A percentile compares a stretch with the other conserved stretches of the same genome.
These are phyloP conservation scores for Caenorhabditis doughertyi DNA, from an alignment of 2,888 invertebrate species.

Conservation along the genomic window DNA sequence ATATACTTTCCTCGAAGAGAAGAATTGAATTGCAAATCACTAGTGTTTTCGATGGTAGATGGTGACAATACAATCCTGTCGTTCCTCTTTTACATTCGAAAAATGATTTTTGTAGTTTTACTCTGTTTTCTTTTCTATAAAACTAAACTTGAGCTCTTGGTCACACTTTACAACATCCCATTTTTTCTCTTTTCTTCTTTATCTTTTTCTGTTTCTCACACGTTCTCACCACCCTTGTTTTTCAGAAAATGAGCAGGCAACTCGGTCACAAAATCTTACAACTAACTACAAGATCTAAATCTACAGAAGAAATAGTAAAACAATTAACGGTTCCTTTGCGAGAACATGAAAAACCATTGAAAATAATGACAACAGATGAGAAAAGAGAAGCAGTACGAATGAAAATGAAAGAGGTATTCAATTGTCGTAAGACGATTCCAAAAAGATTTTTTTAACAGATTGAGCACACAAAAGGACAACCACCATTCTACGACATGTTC, in stretches of 20 bases:
- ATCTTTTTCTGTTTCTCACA: slow-evolving; percentile 1
- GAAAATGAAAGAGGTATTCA: slow-evolving; percentile 40
- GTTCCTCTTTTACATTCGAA: background rate
- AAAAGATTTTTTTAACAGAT: slow-evolving; percentile 20
- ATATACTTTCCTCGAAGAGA: background rate
- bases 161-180: slow-evolving; percentile 20
- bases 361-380: slow-evolving; percentile 17
- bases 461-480: slow-evolving; percentile 52
- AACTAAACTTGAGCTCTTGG: background rate
- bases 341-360: slow-evolving; percentile 42
- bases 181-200: background rate
- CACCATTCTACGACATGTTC: slow-evolving; percentile 88
- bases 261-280: slow-evolving; percentile 34
- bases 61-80: slow-evolving; percentile 23
- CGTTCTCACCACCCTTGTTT: background rate
- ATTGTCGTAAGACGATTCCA: background rate
- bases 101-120: slow-evolving; percentile 25
- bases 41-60: background rate
- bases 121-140: background rate
- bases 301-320: slow-evolving; percentile 43
- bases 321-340: slow-evolving; percentile 31
- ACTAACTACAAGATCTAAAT: slow-evolving; percentile 6
- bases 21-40: slow-evolving; percentile 53
- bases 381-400: slow-evolving; percentile 37
- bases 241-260: slow-evolving; percentile 30